Percentiles rank a stretch among this genome's conserved stretches.
Conservation (phyloP, 2,888 invertebrate genomes). For the Agrotis clavis region DNA sequence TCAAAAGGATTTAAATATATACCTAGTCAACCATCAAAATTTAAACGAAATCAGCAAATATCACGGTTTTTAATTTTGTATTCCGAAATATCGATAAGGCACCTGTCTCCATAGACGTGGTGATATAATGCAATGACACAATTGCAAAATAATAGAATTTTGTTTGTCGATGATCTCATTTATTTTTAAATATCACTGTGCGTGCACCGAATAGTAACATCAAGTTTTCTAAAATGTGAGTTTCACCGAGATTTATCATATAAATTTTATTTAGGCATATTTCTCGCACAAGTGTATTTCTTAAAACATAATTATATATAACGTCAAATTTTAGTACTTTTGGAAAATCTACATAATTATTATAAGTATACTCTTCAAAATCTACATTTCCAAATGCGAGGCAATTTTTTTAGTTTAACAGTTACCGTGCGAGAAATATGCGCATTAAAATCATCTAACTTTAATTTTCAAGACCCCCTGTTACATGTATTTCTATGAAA, state of each 20-base stretch:
- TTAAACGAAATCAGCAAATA: constrained; percentile 57
- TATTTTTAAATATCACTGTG: constrained; percentile 56
- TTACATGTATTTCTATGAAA: constrained; percentile 83
- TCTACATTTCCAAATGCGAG: constrained; percentile 91
- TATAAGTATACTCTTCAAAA: constrained; percentile 87
- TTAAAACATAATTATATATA: constrained; percentile 85
- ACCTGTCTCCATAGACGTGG: constrained; percentile 67
- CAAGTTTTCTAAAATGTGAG: constrained; percentile 51
- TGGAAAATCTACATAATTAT: constrained; percentile 83
- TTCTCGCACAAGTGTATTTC: constrained; percentile 78
- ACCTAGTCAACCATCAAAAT: constrained; percentile 58
- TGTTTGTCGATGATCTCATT: constrained; percentile 53
- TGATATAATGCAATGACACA: constrained; percentile 54
- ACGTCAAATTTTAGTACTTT: constrained; percentile 85
- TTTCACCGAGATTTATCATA: constrained; percentile 51
- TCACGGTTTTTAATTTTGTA: constrained; percentile 58
- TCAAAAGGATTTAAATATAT: constrained; percentile 56
- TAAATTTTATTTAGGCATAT: constrained; percentile 76
- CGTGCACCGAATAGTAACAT: constrained; percentile 52
- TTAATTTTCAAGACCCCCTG: constrained; percentile 84
- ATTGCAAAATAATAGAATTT: constrained; percentile 54
- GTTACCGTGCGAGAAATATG: constrained; percentile 81
- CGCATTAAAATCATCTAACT: constrained; percentile 71
- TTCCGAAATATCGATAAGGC: constrained; percentile 69
- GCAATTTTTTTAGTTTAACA: constrained; percentile 88